Evolutionary conservation across 2,113 vertebrate species (phyloP), one percentile per base, ranked within the genome.

Genomic region (Microcebus lehilahytsara): DNA sequence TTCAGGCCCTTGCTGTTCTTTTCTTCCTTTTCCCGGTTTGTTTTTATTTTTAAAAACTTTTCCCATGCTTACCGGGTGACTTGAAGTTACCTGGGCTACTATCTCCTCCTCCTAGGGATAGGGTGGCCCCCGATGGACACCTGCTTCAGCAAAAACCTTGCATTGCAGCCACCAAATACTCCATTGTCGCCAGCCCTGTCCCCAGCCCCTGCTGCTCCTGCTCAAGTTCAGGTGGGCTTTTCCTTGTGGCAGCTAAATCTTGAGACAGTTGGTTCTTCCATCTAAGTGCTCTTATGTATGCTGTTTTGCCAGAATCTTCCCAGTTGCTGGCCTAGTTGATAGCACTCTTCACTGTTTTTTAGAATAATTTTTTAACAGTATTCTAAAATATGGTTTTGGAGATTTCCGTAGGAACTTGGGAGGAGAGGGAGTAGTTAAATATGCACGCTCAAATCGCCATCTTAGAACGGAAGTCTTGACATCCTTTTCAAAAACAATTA

Each of bases 401-500:
- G 75, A 56, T 95, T 96, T 97, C 80, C 27, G 77, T 80, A 80
- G 40, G 60, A 93, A 85, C 40, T 74, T 56, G 34, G 56, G 42
- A 79, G 62, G 51, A 83, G 74, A 78, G 49, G 58, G 66, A 67
- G 25, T 51, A 67, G 80, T 88, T 96, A 80, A 91, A 64, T 42
- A 11, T 60, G 34, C 74, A 81, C 51, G 32, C 69, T 85, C 87
- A 93, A 93, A 80, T 84, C 1, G 0, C 87, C 92, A 85, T 95
- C 56, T 85, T 88, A 93, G 75, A 96, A 89, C 5, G 92, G 97
- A 97, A 96, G 97, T 92, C 96, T 95, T 87, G 60, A 93, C 89
- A 80, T 94, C 87, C 90, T 96, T 98, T 97, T 88, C 84, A 92
- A 96, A 98, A 97, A 97, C 97, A 97, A 95, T 97, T 90, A 53